Base-by-base conservation (phyloP, 2,797 vertebrate genomes). In the Salarias fasciatus region DNA sequence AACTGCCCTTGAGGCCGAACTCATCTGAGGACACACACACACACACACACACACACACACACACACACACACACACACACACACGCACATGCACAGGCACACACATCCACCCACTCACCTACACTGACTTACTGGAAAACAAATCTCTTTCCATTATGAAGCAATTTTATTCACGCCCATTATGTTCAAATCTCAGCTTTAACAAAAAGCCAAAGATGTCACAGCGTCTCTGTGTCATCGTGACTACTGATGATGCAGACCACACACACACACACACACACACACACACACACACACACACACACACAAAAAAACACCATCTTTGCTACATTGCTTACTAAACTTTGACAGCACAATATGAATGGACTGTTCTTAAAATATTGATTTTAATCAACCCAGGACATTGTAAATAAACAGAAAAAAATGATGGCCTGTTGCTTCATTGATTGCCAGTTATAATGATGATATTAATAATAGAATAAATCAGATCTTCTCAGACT, bases 1-100 rank as follows among this genome's bases (percentile, higher is more conserved):
- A 64, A 41, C 28, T 50, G 62, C 63, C 46, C 70, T 59, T 8
- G 35, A 75, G 68, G 53, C 74, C 66, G 61, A 68, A 58, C 59
- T 37, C 74, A 72, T 69, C 48, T 76, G 29, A 69, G 71, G 68
- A 73, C 57, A 46, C 18, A 45, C 40, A 41, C 40, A 69, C 35
- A 30, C 44, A 49, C 48, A 24, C 18, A 11, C 11, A 1, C 38
- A 63, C 68, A 68, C 64, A 54, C 54, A 49, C 24, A 46, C 13
- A 24, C 18, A 69, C 30, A 24, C 44, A 49, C 48, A 73, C 53
- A 28, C 18, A 18, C 18, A 24, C 18, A 24, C 18, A 24, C n/a
- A 59, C 11, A 1, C 38, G 67, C 69, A 68, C 65, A 55, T 55
- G 53, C 28, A 47, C n/a, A n/a, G n/a, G 18, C 18, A 24, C 18